Evolutionary conservation across 2,113 vertebrate species (phyloP).

Genomic region (Phrynosoma blainvillii): DNA sequence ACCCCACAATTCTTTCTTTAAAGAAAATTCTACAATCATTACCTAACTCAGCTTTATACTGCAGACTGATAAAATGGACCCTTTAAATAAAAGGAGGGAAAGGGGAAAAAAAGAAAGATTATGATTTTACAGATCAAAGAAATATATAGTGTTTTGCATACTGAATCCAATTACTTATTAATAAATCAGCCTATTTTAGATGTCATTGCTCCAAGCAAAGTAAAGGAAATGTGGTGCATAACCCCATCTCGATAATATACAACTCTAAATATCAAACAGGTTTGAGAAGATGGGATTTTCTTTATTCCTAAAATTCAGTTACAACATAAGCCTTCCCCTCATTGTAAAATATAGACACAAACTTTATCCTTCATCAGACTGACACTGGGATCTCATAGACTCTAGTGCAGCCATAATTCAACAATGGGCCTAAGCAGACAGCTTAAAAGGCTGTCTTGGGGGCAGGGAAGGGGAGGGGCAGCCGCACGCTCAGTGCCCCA

Average conservation of each 20-base stretch:
- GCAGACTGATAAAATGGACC: neutral
- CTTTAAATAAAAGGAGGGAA: neutral
- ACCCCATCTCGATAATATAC: neutral
- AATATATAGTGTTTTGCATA: constrained; percentile 1
- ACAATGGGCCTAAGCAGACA: too few species aligned
- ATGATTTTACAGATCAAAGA: constrained; percentile 3
- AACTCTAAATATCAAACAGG: neutral
- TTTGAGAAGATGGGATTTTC: neutral
- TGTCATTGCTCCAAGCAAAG: neutral
- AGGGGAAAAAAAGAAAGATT: neutral
- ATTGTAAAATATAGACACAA: neutral
- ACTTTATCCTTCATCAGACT: neutral
- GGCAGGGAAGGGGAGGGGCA: too few species aligned
- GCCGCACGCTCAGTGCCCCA: too few species aligned
- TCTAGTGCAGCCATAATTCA: too few species aligned
- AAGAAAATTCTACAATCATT: neutral
- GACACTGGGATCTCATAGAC: neutral
- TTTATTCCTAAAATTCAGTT: neutral
- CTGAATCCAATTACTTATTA: constrained; percentile 15
- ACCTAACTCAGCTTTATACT: neutral
- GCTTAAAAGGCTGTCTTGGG: too few species aligned
- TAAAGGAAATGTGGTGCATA: neutral
- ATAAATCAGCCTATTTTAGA: constrained; percentile 14
- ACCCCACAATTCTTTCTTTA: neutral
- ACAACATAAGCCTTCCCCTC: neutral